phyloP scores from a whole-genome alignment of 2,797 vertebrate species.

The Adrianichthys oophorus region DNA sequence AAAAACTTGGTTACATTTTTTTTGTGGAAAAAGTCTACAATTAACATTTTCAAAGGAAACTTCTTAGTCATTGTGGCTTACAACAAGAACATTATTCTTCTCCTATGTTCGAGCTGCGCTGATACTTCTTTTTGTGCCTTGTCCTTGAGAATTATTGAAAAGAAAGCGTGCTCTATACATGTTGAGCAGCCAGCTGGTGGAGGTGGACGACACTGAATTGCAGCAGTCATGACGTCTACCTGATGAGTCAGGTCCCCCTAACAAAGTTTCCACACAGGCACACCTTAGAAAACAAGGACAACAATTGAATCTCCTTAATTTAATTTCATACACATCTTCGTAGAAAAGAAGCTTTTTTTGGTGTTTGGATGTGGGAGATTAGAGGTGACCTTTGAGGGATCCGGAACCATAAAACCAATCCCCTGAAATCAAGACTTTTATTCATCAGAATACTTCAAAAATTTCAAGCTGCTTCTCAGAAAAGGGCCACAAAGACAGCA shows the following conservation, averaged over 20 bases:
- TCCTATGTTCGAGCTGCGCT: not conserved
- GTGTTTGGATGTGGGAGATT: constrained; percentile 1
- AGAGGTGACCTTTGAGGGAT: constrained; percentile 35
- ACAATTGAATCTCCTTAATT: constrained; percentile 32
- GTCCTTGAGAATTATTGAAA: constrained; percentile 9
- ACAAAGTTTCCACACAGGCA: constrained; percentile 55
- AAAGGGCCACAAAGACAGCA: not conserved
- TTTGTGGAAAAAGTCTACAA: too few species aligned
- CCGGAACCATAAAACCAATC: constrained; percentile 2
- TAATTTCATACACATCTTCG: constrained; percentile 35
- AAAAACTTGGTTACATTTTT: too few species aligned
- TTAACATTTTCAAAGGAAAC: too few species aligned
- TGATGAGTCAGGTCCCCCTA: constrained; percentile 52
- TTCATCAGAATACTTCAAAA: not conserved
- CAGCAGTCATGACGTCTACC: constrained; percentile 26
- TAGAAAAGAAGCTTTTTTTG: constrained; percentile 3
- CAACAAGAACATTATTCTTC: not conserved
- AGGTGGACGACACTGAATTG: not conserved
- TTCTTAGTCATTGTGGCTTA: too few species aligned
- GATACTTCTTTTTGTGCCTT: not conserved
- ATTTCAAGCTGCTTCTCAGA: not conserved
- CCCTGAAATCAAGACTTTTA: not conserved
- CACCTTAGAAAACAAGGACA: constrained; percentile 29
- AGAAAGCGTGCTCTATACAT: not conserved
- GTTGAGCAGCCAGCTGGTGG: not conserved